phyloP scores from a whole-genome alignment of 2,113 vertebrate species.

The Phaetusa simplex region DNA sequence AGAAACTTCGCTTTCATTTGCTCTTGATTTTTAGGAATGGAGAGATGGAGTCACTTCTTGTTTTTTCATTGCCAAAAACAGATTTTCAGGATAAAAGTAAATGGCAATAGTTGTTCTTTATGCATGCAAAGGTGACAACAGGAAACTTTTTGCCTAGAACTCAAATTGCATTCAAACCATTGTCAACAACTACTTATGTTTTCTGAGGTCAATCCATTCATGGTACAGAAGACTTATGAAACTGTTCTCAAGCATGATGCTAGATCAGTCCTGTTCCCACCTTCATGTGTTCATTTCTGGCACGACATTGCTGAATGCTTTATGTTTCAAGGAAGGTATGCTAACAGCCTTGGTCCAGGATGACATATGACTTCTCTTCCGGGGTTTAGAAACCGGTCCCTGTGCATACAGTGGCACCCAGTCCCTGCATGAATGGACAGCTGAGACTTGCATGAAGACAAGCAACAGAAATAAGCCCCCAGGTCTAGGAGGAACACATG shows the following conservation, averaged over 20 bases:
- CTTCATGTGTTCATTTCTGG: neutral
- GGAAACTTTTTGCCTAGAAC: neutral
- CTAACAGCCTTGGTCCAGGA: neutral
- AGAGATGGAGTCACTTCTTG: neutral
- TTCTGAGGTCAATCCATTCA: neutral
- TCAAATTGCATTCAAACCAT: neutral
- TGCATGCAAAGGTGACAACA: neutral
- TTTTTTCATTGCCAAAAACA: neutral
- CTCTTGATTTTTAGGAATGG: neutral
- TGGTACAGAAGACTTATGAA: neutral
- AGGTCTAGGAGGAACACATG: neutral
- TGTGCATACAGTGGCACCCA: neutral
- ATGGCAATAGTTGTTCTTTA: neutral
- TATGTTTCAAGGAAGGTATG: neutral
- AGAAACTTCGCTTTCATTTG: neutral
- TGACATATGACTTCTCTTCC: fast-evolving
- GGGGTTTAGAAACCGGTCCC: neutral
- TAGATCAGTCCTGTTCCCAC: neutral
- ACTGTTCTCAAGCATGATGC: neutral
- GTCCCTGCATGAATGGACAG: neutral
- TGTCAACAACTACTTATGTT: neutral
- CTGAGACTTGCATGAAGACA: neutral
- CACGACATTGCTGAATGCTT: neutral
- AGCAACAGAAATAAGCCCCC: neutral
- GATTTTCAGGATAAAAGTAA: neutral